Conservation (phyloP, 2,797 vertebrate species). For the Odontamblyopus rebecca region DNA sequence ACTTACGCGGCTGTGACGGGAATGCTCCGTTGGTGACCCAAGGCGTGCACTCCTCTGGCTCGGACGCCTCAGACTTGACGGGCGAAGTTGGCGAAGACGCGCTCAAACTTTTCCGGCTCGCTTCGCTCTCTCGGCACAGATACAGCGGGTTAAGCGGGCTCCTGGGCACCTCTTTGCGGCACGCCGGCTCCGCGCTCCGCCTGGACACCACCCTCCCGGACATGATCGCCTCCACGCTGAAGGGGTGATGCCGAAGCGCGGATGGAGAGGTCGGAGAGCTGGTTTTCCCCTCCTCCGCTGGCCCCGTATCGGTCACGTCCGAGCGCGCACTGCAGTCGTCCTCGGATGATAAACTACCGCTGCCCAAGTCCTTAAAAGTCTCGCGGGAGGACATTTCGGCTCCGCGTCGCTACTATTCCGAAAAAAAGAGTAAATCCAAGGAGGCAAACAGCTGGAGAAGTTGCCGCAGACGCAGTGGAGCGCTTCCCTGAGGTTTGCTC, state of each 20-base stretch:
- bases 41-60: slow-evolving; percentile 65
- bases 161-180: slow-evolving; percentile 31
- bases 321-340: slow-evolving; percentile 50
- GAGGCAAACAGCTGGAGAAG: not conserved
- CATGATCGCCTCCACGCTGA: slow-evolving; percentile 83
- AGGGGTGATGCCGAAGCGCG: slow-evolving; percentile 67
- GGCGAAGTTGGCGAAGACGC: slow-evolving; percentile 57
- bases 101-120: slow-evolving; percentile 23
- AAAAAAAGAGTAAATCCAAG: not conserved
- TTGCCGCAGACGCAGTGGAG: not conserved
- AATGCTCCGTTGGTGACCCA: slow-evolving; percentile 60
- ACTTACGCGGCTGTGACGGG: slow-evolving; percentile 67
- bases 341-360: slow-evolving; percentile 57
- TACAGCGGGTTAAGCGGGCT: slow-evolving; percentile 40
- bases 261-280: slow-evolving; percentile 36
- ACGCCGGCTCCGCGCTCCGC: slow-evolving; percentile 18
- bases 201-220: slow-evolving; percentile 52
- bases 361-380: slow-evolving; percentile 39
- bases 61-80: slow-evolving; percentile 72
- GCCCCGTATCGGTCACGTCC: slow-evolving; percentile 27
- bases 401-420: slow-evolving; percentile 5
- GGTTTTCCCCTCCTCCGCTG: slow-evolving; percentile 44
- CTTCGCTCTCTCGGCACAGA: slow-evolving; percentile 49
- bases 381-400: slow-evolving; percentile 53
- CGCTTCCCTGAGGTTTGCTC: slow-evolving; percentile 28